Base-by-base conservation (phyloP, 2,113 vertebrate species). In the Ptilonorhynchus violaceus region DNA sequence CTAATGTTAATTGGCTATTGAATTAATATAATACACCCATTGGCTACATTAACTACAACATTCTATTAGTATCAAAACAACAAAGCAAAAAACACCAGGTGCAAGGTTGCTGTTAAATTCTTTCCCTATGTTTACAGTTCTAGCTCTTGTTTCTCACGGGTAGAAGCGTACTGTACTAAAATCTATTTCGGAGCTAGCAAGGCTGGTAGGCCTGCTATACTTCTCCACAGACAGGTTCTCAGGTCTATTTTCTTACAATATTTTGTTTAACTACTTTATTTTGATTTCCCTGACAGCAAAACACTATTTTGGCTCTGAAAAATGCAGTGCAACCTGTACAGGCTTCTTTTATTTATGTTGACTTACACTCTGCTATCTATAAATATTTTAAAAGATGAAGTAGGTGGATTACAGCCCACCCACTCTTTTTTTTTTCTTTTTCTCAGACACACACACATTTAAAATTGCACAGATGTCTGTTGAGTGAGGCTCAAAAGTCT, bases 321-420 rank as follows among this genome's bases (percentile, higher is more conserved):
- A 94, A 89, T 75, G 21, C 33, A 75, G 33, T 50, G 16, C 56
- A 92, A 80, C 55, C 50, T 81, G 42, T 59, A 74, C 16, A 77
- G 39, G 15, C 42, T 88, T 87, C 44, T 94, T 82, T 93, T 73
- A 90, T 88, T 93, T 92, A 88, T 88, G 85, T 84, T 92, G 85
- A 80, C 37, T 92, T 93, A 46, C 47, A 77, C 47, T 52, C 37
- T 74, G 64, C 50, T 89, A 39, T 39, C 46, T 80, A 84, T 96
- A 96, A 96, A 93, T 96, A 95, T 92, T 96, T 95, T 70, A 95
- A 90, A 86, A 70, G 79, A 74, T 41, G 50, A 91, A 95, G 91
- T 66, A 80, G 85, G 60, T 70, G 72, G 75, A 94, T 92, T 90
- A 83, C 42, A 92, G 55, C 46, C 82, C 86, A 92, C 47, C 59